These are phyloP conservation scores for Macrotrachela quadricornifera DNA, from an alignment of 1,140 invertebrate species.

Conservation along the genomic window DNA sequence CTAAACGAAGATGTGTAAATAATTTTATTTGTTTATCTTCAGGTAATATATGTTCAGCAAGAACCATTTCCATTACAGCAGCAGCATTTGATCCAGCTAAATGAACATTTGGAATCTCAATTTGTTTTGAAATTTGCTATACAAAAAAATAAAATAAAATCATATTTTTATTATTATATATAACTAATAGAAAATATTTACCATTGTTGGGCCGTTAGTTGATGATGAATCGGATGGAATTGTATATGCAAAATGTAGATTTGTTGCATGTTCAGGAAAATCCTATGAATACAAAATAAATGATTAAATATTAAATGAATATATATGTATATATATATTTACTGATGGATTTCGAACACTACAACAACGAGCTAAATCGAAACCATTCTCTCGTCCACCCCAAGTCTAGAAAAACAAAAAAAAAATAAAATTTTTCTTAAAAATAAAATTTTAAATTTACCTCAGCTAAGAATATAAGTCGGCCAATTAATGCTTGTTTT, in stretches of 20 bases:
- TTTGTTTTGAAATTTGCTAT: neutral
- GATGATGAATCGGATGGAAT: no score
- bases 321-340: neutral
- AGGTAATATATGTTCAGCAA: constrained; percentile 6
- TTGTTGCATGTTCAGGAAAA: constrained; percentile 49
- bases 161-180: constrained; percentile 21
- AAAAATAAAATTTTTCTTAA: constrained; percentile 1
- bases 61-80: constrained; percentile 2
- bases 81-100: constrained; percentile 1
- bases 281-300: constrained; percentile 28
- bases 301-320: constrained; percentile 7
- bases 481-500: constrained; percentile 45
- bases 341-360: neutral
- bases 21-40: constrained; percentile 26
- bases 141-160: neutral
- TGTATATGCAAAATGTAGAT: constrained; percentile 51
- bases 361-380: constrained; percentile 60
- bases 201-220: neutral
- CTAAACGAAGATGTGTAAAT: constrained; percentile 58
- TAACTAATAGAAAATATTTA: constrained; percentile 1
- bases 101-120: constrained; percentile 1
- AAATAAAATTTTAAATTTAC: constrained; percentile 26
- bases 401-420: constrained; percentile 33
- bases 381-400: constrained; percentile 72
- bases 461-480: constrained; percentile 58